Evolutionary conservation across 2,888 invertebrate genomes (phyloP).

Genomic region (Pogonocherus hispidulus): DNA sequence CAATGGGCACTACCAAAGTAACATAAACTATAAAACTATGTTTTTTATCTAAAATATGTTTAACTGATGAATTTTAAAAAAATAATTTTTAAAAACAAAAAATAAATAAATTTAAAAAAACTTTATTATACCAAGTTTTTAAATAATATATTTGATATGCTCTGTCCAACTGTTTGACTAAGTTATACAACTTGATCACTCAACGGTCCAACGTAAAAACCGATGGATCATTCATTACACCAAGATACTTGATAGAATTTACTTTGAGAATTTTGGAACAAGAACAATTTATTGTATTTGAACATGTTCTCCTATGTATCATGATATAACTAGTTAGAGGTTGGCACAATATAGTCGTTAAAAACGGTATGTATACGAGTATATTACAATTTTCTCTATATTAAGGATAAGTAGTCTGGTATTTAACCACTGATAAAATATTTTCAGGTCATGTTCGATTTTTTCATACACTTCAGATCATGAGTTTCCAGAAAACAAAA

Average conservation of each 20-base stretch:
- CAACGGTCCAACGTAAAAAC: background rate
- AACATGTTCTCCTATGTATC: background rate
- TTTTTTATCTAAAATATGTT: background rate
- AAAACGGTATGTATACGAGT: background rate
- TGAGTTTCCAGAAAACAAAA: background rate
- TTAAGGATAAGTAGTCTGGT: background rate
- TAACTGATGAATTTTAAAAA: background rate
- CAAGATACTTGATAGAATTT: background rate
- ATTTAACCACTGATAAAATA: background rate
- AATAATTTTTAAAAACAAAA: no score
- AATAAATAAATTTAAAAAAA: no score
- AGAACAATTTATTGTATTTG: background rate
- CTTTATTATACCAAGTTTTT: background rate
- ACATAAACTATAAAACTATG: background rate
- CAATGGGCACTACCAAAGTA: background rate
- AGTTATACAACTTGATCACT: no score
- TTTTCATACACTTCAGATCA: background rate
- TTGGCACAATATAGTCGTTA: background rate
- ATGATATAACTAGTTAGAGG: background rate
- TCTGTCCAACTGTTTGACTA: no score
- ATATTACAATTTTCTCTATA: background rate
- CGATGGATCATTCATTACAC: background rate
- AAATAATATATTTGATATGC: background rate
- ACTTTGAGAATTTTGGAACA: background rate
- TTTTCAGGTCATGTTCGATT: background rate